Evolutionary conservation across 1,140 invertebrate genomes (phyloP).

Genomic region (Neodiprion virginianus): DNA sequence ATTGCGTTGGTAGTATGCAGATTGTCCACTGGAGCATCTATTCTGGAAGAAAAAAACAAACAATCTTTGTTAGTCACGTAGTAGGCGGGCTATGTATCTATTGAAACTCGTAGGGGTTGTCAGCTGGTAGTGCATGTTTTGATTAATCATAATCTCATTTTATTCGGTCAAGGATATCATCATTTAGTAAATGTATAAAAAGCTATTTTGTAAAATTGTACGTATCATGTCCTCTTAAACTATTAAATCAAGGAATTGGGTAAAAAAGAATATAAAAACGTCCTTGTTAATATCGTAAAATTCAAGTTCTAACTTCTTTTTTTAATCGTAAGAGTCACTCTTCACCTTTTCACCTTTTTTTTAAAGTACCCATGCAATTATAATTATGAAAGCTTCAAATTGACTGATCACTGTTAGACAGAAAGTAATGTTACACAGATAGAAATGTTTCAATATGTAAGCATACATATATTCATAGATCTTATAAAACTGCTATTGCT

Average conservation of each 20-base stretch:
- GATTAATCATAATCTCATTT: slow-evolving; percentile 26
- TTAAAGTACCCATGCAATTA: too few relatives aligned
- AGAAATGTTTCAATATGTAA: too few relatives aligned
- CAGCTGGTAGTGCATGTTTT: slow-evolving; percentile 49
- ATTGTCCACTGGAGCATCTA: background rate
- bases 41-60: background rate
- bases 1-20: too few relatives aligned
- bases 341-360: too few relatives aligned
- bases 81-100: background rate
- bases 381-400: too few relatives aligned
- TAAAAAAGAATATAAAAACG: slow-evolving; percentile 17
- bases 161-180: slow-evolving; percentile 8
- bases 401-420: too few relatives aligned
- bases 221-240: background rate
- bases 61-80: background rate
- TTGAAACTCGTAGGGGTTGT: background rate
- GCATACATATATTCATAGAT: too few relatives aligned
- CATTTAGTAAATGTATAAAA: background rate
- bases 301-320: background rate
- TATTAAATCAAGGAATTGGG: slow-evolving; percentile 11
- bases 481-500: too few relatives aligned
- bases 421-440: too few relatives aligned
- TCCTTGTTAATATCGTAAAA: slow-evolving; percentile 2
- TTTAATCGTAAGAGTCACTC: too few relatives aligned
- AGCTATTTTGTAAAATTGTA: background rate